Evolutionary conservation across 2,888 invertebrate genomes (phyloP), one percentile per base, ranked within the genome.

Genomic region (Acrobasis repandana): DNA sequence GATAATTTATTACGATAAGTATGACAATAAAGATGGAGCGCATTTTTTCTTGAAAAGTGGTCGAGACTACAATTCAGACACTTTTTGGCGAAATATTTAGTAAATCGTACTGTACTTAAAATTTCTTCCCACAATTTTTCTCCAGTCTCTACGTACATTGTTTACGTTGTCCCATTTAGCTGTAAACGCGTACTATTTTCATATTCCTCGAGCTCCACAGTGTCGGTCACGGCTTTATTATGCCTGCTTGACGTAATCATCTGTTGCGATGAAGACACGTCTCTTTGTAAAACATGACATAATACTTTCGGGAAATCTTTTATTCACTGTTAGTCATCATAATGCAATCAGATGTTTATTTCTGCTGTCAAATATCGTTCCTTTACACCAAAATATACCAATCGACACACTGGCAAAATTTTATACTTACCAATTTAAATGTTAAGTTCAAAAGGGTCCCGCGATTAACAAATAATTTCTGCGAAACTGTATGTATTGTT

Each of bases 171-270:
- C 52, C 52, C 18, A 52, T 52, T 52, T 52, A 52, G 18, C 52
- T 52, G 36, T 52, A 52, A 52, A 52, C n/a, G 50, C 5, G 51
- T 16, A 52, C 52, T 52, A 52, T 52, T 36, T 52, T 52, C 52
- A 16, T 52, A 36, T 10, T 9, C 52, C 36, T 14, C 14, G 38
- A 43, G 14, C 43, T 43, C 33, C 16, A 9, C 16, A 36, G 36
- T 51, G 34, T 52, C 52, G 36, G 34, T 52, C 36, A 36, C 36
- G 33, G 33, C 50, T 28, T 50, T 33, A 33, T 36, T 36, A 9
- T 52, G 43, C 2, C 36, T 5, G 34, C 52, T 16, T 15, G 15
- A 36, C 52, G 11, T 36, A 52, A 36, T 36, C 2, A 52, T 52
- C 16, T 52, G 52, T 52, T 52, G 36, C 16, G 11, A 52, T 36